A percentile compares a stretch with the other conserved stretches of the same genome.
Evolutionary conservation across 1,140 invertebrate species (phyloP).

Genomic region (Anthonomus grandis): DNA sequence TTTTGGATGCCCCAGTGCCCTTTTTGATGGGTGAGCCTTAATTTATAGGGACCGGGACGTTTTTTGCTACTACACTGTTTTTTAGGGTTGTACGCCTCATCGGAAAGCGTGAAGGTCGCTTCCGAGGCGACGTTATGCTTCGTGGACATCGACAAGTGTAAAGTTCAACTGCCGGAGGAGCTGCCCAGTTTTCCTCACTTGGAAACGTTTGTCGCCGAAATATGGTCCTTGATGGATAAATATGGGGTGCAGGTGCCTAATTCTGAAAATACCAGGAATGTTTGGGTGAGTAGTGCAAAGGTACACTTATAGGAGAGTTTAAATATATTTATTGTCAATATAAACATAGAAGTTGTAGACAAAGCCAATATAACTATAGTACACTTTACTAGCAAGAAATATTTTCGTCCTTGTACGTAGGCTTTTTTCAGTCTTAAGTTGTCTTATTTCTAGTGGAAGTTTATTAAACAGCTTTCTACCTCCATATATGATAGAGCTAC

Average conservation of each 20-base stretch:
- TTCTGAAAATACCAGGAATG: slow-evolving; percentile 39
- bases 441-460: no score
- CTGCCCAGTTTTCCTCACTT: slow-evolving; percentile 89
- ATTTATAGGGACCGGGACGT: neutral
- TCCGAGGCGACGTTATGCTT: slow-evolving; percentile 87
- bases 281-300: slow-evolving; percentile 36
- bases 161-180: slow-evolving; percentile 93
- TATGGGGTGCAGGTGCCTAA: slow-evolving; percentile 57
- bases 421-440: no score
- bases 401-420: no score
- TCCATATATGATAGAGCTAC: no score
- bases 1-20: slow-evolving; percentile 97
- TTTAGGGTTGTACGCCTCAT: slow-evolving; percentile 55
- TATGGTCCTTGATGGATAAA: slow-evolving; percentile 75
- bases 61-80: neutral
- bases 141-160: slow-evolving; percentile 92
- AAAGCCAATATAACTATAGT: no score
- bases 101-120: slow-evolving; percentile 53
- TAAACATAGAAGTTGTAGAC: no score
- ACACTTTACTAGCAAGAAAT: no score
- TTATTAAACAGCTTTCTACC: no score
- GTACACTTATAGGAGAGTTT: no score
- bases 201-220: slow-evolving; percentile 80
- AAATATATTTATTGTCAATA: no score
- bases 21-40: slow-evolving; percentile 88